Conservation (phyloP, 2,797 vertebrate genomes). For the Hephaestus fuliginosus region DNA sequence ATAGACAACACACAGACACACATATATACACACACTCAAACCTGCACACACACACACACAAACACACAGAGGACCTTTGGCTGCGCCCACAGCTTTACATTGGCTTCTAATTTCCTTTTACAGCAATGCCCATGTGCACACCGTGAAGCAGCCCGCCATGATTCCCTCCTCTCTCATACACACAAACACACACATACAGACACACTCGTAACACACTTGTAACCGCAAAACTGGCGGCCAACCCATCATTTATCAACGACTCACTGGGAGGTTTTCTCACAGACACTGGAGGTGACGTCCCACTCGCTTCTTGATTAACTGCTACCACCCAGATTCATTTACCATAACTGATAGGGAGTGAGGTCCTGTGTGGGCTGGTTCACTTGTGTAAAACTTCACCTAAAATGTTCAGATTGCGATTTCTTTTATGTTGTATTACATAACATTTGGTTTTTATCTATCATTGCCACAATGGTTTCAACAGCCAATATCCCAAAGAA, state of each 20-base stretch:
- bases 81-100: conserved; percentile 75
- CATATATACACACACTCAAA: conserved; percentile 12
- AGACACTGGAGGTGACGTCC: conserved; percentile 62
- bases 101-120: conserved; percentile 67
- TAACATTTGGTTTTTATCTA: conserved; percentile 55
- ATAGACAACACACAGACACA: conserved; percentile 53
- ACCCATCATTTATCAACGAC: conserved; percentile 66
- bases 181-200: conserved; percentile 24
- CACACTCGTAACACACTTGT: conserved; percentile 14
- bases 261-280: conserved; percentile 64
- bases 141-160: conserved; percentile 21
- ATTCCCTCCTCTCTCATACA: conserved; percentile 11
- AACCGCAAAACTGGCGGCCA: conserved; percentile 44
- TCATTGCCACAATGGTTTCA: conserved; percentile 25
- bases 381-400: conserved; percentile 32
- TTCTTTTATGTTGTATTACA: conserved; percentile 32
- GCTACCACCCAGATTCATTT: conserved; percentile 65
- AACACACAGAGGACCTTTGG: conserved; percentile 48
- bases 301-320: conserved; percentile 65
- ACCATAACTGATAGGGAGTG: conserved; percentile 46
- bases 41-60: conserved; percentile 16
- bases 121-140: conserved; percentile 46
- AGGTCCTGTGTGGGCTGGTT: conserved; percentile 45
- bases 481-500: conserved; percentile 7
- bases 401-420: conserved; percentile 35